Evolutionary conservation across 2,888 invertebrate species (phyloP), one percentile per base, ranked within the genome.

Genomic region (Drosophila kuntzei): DNA sequence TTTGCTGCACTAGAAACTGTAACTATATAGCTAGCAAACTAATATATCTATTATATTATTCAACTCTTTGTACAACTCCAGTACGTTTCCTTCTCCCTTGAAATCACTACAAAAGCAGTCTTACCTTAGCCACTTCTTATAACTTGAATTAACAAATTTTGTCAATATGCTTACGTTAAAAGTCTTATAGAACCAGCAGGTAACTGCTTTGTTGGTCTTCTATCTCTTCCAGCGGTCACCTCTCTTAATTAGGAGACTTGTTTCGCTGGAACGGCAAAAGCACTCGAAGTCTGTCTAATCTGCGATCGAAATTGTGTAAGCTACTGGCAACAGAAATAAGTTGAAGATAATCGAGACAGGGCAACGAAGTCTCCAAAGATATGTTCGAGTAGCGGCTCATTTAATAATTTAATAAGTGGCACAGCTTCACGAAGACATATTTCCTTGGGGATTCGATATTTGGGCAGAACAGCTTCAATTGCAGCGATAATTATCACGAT

Each of bases 351-450:
- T 22, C 37, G 44, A 44, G 43, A 39, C 44, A 53, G 53, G 46
- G 44, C 46, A 22, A 27, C 41, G 29, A 59, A 47, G 59, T 61
- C 62, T 53, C 16, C 18, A 18, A 36, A 58, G 71, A 65, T 58
- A 41, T 50, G 36, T 55, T 50, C 76, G 63, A 57, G 58, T 86
- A 88, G 71, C 86, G 79, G 80, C 71, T 58, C 69, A 89, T 74
- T 87, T 84, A 84, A 89, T 89, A 89, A 86, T 89, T 86, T 86
- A 84, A 86, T 87, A 89, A 87, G 85, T 87, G 66, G 49, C 80
- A 69, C 85, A 79, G 54, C 68, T 63, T 71, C 85, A 87, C 77
- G 85, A 87, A 77, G 73, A 60, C 62, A 60, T 39, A 55, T 67
- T 50, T 50, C n/a, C 54, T 32, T 53, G 65, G 43, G 36, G 22